These are phyloP conservation scores for Poecilia latipinna DNA, from an alignment of 2,113 vertebrate species.

Conservation along the genomic window DNA sequence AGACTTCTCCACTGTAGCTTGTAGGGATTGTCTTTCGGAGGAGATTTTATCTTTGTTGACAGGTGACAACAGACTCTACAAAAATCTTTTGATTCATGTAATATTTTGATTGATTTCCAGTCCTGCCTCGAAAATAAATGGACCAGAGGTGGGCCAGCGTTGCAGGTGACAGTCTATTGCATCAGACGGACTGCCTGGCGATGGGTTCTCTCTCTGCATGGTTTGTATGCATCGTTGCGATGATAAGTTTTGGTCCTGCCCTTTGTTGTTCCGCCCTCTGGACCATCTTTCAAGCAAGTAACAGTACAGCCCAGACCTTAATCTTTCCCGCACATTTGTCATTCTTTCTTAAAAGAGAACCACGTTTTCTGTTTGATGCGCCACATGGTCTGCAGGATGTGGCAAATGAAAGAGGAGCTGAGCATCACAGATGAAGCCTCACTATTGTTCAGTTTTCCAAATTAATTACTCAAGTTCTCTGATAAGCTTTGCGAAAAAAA, in stretches of 20 bases:
- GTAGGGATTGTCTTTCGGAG: background rate
- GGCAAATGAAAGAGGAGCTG: conserved; percentile 37
- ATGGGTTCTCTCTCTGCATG: background rate
- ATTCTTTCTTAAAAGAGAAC: conserved; percentile 30
- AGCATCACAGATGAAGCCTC: conserved; percentile 44
- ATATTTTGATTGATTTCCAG: conserved; percentile 36
- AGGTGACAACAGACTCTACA: conserved; percentile 16
- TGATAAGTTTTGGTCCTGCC: conserved; percentile 30
- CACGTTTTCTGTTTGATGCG: conserved; percentile 37
- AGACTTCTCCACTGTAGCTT: background rate
- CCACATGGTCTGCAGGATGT: conserved; percentile 11
- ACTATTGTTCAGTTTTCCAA: conserved; percentile 53
- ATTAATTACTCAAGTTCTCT: conserved; percentile 33
- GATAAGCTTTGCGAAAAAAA: conserved; percentile 38
- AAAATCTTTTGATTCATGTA: conserved; percentile 35
- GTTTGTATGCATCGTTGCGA: conserved; percentile 24
- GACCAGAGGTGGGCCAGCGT: conserved; percentile 12
- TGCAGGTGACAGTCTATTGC: conserved; percentile 40
- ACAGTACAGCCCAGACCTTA: conserved; percentile 16
- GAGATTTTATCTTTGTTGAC: conserved; percentile 41
- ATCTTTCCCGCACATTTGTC: conserved; percentile 44
- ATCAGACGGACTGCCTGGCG: conserved; percentile 30
- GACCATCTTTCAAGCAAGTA: conserved; percentile 16
- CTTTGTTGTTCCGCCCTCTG: conserved; percentile 37
- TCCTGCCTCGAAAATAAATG: conserved; percentile 24